Base-by-base conservation (phyloP, 2,888 invertebrate species). In the Abrostola tripartita region DNA sequence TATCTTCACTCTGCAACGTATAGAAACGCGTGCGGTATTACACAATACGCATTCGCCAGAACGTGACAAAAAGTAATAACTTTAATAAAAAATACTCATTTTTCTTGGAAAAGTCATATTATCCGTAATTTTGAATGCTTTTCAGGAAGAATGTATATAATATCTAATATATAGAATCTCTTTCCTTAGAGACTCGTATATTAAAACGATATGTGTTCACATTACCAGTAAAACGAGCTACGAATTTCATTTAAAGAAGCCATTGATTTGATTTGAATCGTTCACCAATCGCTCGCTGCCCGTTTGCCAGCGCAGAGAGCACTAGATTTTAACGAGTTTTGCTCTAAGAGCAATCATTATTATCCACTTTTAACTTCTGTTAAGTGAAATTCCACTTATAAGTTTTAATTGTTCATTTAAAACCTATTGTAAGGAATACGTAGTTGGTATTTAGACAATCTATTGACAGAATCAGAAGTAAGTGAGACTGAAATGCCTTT, bases 281-380 rank as follows among this genome's bases (percentile, higher is more conserved):
- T 40, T 57, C 51, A 51, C 52, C 47, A 61, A 66, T 69, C 65
- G 67, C 41, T 70, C 78, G 81, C 76, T 80, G 64, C 59, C 67
- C 62, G 64, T 61, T 72, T 79, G 80, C 84, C 79, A 72, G 70
- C 77, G 72, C 65, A 65, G 77, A 90, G 90, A 81, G 91, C 88
- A 85, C 90, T 91, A 88, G 86, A 90, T 84, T 90, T 90, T 92
- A 92, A 92, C 89, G 91, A 92, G 90, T 88, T 89, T 85, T 85
- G 82, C 85, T 88, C 81, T 83, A 81, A 82, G 82, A 88, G 86
- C 88, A 87, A 88, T 90, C 87, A 88, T 88, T 87, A 85, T 84
- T 85, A 86, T 85, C 83, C 78, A 71, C 74, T 78, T 78, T 75
- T 71, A 76, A 80, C 81, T 85, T 83, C 68, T 81, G 69, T 74